Base-by-base conservation (phyloP, 2,888 invertebrate species). In the Drosophila quinaria region DNA sequence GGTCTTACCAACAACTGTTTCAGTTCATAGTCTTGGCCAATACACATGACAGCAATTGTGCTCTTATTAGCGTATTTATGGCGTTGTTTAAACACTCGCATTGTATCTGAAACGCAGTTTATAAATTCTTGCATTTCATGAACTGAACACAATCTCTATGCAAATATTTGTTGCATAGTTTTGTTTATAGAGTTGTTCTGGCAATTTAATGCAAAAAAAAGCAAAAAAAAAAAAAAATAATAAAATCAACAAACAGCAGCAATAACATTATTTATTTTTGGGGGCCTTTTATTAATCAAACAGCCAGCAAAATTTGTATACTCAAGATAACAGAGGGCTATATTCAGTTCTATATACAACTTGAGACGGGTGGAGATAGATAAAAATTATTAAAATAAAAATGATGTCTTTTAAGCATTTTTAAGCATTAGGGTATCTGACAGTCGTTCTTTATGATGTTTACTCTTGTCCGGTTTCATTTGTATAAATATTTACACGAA, bases 141-240 rank as follows among this genome's bases (percentile, higher is more conserved):
- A 47, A 47, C 58, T 58, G 42, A 47, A 47, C 58, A 51, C 61
- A 73, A 60, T 64, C 59, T 51, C 47, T 51, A 22, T 47, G 62
- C 73, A 77, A 77, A 77, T 78, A 77, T 78, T 78, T 74, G 44
- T 51, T 67, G 52, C 60, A 60, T 74, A 78, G 66, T 74, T 72
- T 74, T 78, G 78, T 78, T 77, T 78, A 66, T 60, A 58, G 56
- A 78, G 74, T 78, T 65, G 64, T 70, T 63, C 56, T 71, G 39
- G 44, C 55, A 51, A 55, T 61, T 76, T 47, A 59, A 70, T 67
- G 61, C 61, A 55, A 51, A 58, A 10, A 10, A 3, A 44, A 29
- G 29, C 2, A 13, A 33, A 41, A 1, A 19, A 37, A 1, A 19
- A 37, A 4, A 25, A 35, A 10, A 58, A 10, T 3, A 44, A 35